phyloP scores from a whole-genome alignment of 2,888 invertebrate species.

The Habroteleia sp. region DNA sequence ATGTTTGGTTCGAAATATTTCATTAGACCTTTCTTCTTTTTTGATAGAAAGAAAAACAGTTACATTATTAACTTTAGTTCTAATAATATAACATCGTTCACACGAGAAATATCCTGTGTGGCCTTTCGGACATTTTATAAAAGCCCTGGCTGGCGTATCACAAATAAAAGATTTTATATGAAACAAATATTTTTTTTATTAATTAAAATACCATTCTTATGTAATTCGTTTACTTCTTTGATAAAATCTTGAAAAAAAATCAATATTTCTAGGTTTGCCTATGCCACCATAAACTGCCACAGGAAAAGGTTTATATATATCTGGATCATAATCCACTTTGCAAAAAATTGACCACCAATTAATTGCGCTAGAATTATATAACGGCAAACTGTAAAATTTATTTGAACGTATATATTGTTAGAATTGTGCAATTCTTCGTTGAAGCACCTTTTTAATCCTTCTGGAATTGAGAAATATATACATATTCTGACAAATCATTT shows the following conservation, averaged over 20 bases:
- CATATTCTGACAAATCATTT: conserved; percentile 34
- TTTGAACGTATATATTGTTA: conserved; percentile 13
- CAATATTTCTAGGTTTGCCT: conserved; percentile 35
- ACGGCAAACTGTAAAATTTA: conserved; percentile 50
- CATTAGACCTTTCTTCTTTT: conserved; percentile 1
- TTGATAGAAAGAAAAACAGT: conserved; percentile 20
- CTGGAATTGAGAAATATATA: conserved; percentile 47
- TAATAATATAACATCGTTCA: conserved; percentile 51
- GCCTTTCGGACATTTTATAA: conserved; percentile 58
- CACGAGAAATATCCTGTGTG: conserved; percentile 60
- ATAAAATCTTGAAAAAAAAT: conserved; percentile 41
- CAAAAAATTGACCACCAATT: conserved; percentile 42
- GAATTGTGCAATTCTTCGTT: conserved; percentile 4
- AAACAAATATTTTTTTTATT: not conserved
- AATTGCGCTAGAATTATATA: conserved; percentile 52
- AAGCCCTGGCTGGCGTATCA: conserved; percentile 56
- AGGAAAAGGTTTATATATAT: conserved; percentile 61
- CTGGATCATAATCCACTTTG: conserved; percentile 35
- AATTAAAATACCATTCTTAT: not conserved
- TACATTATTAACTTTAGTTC: conserved; percentile 14
- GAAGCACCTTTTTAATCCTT: conserved; percentile 32
- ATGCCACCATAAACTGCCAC: conserved; percentile 54
- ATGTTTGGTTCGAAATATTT: conserved; percentile 14
- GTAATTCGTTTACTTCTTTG: conserved; percentile 43
- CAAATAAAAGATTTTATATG: conserved; percentile 28